Evolutionary conservation across 2,888 invertebrate species (phyloP).

Genomic region (Ormyrus rosae): DNA sequence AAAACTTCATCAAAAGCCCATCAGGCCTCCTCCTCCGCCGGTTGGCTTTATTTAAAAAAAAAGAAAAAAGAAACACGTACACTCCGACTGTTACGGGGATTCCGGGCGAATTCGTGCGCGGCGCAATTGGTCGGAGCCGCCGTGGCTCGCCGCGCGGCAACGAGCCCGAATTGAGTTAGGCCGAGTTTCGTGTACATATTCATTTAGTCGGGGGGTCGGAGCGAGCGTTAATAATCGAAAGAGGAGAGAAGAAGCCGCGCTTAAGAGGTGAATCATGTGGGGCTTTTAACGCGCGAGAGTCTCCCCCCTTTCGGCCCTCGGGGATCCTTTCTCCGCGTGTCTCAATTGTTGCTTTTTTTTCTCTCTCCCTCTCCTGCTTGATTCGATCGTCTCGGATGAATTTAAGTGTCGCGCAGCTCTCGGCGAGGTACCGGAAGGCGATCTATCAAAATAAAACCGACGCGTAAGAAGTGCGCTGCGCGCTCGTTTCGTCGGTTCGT

Average conservation of each 20-base stretch:
- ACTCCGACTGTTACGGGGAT: conserved; percentile 10
- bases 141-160: conserved; percentile 15
- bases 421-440: conserved; percentile 30
- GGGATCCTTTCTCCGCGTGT: conserved; percentile 43
- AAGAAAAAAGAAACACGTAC: neutral
- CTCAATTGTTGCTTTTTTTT: conserved; percentile 27
- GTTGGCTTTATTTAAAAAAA: neutral
- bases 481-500: conserved; percentile 48
- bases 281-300: conserved; percentile 41
- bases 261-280: conserved; percentile 72
- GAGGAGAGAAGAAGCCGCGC: conserved; percentile 59
- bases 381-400: conserved; percentile 14
- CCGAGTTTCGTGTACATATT: conserved; percentile 73
- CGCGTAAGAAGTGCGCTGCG: no score
- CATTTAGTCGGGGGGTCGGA: conserved; percentile 63
- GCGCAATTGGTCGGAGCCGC: conserved; percentile 33
- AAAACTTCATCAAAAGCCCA: neutral
- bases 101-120: conserved; percentile 20
- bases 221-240: conserved; percentile 65
- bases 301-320: conserved; percentile 4
- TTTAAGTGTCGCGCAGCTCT: conserved; percentile 19
- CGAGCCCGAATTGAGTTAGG: conserved; percentile 70
- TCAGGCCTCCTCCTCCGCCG: neutral
- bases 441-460: conserved; percentile 50
- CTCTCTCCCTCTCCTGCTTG: neutral